Conservation (phyloP, 2,113 vertebrate species). For the Crypturellus undulatus region DNA sequence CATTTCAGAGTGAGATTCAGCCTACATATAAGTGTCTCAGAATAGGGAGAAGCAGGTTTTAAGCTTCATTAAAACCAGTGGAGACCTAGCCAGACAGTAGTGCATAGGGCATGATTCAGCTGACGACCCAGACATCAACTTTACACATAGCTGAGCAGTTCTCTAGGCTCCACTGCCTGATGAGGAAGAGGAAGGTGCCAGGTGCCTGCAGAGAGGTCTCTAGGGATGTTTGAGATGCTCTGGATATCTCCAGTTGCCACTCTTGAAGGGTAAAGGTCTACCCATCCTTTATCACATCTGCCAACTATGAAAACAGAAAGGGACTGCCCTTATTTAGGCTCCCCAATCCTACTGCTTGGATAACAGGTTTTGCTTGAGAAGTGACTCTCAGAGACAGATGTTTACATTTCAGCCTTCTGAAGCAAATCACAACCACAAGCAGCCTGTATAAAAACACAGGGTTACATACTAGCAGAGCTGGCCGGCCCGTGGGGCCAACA, state of each 20-base stretch:
- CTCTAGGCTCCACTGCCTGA: neutral
- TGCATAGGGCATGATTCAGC: neutral
- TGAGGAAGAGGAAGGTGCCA: neutral
- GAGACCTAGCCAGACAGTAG: neutral
- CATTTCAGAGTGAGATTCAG: neutral
- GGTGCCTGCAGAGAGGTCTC: neutral
- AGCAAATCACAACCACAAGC: neutral
- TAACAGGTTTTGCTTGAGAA: neutral
- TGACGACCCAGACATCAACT: neutral
- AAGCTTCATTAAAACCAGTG: neutral
- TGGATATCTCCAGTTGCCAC: neutral
- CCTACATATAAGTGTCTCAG: neutral
- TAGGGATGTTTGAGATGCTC: neutral
- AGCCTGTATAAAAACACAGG: accelerated
- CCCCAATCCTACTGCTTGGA: neutral
- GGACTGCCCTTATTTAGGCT: neutral
- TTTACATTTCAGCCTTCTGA: neutral
- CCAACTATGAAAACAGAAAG: too few species aligned
- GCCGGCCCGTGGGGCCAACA: neutral
- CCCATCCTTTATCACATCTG: neutral
- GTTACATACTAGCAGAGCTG: neutral
- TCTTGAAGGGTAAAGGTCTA: neutral
- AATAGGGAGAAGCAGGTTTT: neutral
- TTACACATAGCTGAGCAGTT: neutral
- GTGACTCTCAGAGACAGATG: neutral